Conservation (phyloP, 2,113 vertebrate species). For the Anoura caudifer region DNA sequence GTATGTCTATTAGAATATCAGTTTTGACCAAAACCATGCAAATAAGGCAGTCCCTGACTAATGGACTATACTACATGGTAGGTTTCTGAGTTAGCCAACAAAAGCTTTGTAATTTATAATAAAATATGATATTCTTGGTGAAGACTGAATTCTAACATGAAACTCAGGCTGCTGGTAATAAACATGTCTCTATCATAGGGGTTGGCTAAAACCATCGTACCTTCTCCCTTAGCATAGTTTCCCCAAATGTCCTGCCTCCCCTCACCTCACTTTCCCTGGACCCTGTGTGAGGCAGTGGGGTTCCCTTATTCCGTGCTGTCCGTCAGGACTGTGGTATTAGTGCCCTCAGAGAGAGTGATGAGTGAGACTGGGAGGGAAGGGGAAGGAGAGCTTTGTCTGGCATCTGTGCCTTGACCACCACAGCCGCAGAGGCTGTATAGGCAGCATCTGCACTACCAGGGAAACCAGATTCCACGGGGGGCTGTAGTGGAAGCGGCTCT, state of each 20-base stretch:
- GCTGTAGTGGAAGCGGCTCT: not conserved
- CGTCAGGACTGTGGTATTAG: not conserved
- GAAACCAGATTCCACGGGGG: accelerated
- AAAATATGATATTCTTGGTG: not conserved
- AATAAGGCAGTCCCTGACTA: not conserved
- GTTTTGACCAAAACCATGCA: not conserved
- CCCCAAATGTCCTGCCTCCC: not conserved
- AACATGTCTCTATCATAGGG: not conserved
- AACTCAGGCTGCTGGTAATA: not conserved
- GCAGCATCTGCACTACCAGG: not conserved
- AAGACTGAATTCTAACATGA: not conserved
- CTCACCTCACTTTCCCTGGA: not conserved
- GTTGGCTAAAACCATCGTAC: not conserved
- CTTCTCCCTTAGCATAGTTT: not conserved
- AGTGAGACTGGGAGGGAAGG: not conserved
- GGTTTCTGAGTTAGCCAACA: not conserved
- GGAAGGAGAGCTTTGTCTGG: not conserved
- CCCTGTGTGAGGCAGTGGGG: too few species aligned
- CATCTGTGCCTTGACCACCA: not conserved
- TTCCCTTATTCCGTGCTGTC: not conserved
- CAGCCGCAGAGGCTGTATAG: not conserved
- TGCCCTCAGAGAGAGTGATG: not conserved
- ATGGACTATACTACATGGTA: not conserved
- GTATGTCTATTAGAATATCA: not conserved
- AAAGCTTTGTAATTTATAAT: not conserved